Conservation (phyloP, 2,888 invertebrate species). For the Diogma glabrata region DNA sequence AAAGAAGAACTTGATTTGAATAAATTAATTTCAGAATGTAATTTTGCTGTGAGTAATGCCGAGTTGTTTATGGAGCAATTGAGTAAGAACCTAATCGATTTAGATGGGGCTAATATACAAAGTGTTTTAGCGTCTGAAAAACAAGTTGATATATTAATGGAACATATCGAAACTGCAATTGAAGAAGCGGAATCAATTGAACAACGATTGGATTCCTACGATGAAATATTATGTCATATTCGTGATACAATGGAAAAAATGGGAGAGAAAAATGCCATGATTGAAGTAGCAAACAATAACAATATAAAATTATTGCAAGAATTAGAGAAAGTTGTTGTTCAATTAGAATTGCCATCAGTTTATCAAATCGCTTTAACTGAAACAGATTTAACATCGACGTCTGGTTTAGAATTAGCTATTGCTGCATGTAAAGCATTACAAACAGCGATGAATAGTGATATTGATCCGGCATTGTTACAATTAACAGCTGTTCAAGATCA, state of each 20-base stretch:
- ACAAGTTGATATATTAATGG: constrained; percentile 63
- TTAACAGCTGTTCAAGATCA: constrained; percentile 74
- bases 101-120: constrained; percentile 86
- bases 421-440: constrained; percentile 62
- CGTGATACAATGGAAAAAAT: constrained; percentile 83
- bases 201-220: constrained; percentile 61
- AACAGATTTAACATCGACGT: constrained; percentile 55
- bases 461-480: constrained; percentile 49
- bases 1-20: constrained; percentile 78
- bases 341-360: constrained; percentile 55
- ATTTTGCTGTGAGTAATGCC: constrained; percentile 83
- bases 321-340: constrained; percentile 65
- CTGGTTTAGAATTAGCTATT: constrained; percentile 50
- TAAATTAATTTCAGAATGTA: constrained; percentile 70
- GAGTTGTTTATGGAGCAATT: constrained; percentile 65
- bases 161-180: constrained; percentile 67
- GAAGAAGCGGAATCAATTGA: constrained; percentile 63
- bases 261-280: constrained; percentile 79
- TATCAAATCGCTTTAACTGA: constrained; percentile 57
- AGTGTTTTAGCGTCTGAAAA: constrained; percentile 84
- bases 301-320: constrained; percentile 69
- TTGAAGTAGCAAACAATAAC: constrained; percentile 75
- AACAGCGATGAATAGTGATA: constrained; percentile 57
- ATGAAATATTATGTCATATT: constrained; percentile 70
- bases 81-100: constrained; percentile 69